phyloP scores from a whole-genome alignment of 2,113 vertebrate genomes.

The Ornithorhynchus anatinus region DNA sequence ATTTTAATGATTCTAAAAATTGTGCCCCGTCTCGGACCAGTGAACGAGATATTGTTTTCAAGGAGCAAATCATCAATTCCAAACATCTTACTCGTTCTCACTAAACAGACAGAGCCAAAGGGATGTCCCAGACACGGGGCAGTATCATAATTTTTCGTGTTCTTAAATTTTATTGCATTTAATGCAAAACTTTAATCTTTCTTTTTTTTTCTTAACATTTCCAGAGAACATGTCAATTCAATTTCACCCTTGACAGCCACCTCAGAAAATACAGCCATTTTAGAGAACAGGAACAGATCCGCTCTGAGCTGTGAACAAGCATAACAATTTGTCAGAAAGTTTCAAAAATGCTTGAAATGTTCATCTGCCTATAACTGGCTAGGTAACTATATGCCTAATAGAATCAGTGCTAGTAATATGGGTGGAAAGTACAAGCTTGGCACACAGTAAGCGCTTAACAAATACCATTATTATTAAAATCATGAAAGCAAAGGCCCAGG shows the following conservation, averaged over 20 bases:
- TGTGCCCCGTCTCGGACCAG: background rate
- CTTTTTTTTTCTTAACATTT: background rate
- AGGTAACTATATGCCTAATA: background rate
- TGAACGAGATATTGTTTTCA: background rate
- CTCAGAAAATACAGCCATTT: slow-evolving; percentile 18
- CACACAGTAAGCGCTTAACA: background rate
- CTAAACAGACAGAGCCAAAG: background rate
- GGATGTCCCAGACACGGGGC: background rate
- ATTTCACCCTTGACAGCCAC: background rate
- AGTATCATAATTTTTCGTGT: background rate
- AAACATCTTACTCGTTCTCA: background rate
- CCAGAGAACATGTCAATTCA: background rate
- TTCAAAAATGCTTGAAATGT: background rate
- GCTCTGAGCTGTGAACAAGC: background rate
- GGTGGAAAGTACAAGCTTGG: background rate
- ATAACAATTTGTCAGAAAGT: background rate
- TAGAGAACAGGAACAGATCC: slow-evolving; percentile 1
- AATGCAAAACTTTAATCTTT: background rate
- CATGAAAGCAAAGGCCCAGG: background rate
- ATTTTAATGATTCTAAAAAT: background rate
- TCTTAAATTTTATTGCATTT: background rate
- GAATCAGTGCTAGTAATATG: background rate
- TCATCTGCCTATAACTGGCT: background rate
- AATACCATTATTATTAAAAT: background rate
- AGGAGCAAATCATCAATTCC: background rate